Evolutionary conservation across 2,888 invertebrate genomes (phyloP).

Genomic region (Itoplectis maculator): DNA sequence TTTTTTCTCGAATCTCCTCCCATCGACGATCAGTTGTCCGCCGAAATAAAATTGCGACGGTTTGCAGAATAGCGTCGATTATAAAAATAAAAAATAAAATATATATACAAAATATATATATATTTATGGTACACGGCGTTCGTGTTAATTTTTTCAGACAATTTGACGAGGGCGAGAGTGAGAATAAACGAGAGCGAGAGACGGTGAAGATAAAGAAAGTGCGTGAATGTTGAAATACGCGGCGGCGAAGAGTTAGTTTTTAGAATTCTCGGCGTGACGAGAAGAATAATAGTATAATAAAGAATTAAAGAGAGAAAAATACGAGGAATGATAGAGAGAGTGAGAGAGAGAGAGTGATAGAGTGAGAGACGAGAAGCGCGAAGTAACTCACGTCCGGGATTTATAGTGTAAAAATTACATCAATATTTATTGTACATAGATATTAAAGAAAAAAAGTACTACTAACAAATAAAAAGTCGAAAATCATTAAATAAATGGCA

Average conservation of each 20-base stretch:
- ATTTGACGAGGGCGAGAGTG: conserved; percentile 41
- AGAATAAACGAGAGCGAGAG: conserved; percentile 68
- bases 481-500: conserved; percentile 78
- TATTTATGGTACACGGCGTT: conserved; percentile 79
- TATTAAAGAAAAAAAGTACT: conserved; percentile 81
- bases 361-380: conserved; percentile 55
- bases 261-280: conserved; percentile 75
- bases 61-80: conserved; percentile 79
- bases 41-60: conserved; percentile 71
- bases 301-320: conserved; percentile 20
- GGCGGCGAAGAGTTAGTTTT: conserved; percentile 79
- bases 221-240: conserved; percentile 34
- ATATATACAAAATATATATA: conserved; percentile 72
- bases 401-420: conserved; percentile 83
- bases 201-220: conserved; percentile 48
- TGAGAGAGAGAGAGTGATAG: conserved; percentile 22
- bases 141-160: conserved; percentile 80
- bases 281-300: conserved; percentile 46
- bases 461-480: conserved; percentile 84
- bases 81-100: conserved; percentile 69
- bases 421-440: conserved; percentile 85
- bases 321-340: conserved; percentile 35
- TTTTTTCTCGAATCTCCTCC: conserved; percentile 68
- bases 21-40: conserved; percentile 62
- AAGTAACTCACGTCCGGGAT: conserved; percentile 71